Conservation (phyloP, 2,888 invertebrate genomes). For the Crocallis elinguaria region DNA sequence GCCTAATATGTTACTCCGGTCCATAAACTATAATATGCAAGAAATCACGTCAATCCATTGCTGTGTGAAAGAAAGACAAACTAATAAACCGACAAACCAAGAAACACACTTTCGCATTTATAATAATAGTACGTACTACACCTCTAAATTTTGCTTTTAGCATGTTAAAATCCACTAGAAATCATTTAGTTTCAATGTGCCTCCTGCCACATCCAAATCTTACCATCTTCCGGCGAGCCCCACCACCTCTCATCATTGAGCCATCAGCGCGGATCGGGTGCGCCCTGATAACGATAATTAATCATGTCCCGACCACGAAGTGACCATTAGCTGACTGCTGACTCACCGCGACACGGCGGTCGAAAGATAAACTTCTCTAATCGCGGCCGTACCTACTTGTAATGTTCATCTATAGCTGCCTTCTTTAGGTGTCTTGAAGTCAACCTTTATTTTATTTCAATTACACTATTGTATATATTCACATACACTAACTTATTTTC, state of each 20-base stretch:
- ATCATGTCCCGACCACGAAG: conserved; percentile 66
- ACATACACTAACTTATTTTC: too few relatives aligned
- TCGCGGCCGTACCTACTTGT: conserved; percentile 39
- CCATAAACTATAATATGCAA: too few relatives aligned
- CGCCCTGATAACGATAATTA: conserved; percentile 77
- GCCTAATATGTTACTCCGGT: too few relatives aligned
- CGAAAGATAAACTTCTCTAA: conserved; percentile 54
- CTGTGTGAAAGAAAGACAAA: too few relatives aligned
- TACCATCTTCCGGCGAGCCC: conserved; percentile 30
- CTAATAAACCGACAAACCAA: too few relatives aligned
- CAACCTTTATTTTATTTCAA: not conserved
- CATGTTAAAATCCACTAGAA: too few relatives aligned
- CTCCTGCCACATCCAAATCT: conserved; percentile 34
- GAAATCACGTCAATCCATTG: too few relatives aligned
- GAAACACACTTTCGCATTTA: too few relatives aligned
- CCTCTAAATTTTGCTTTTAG: too few relatives aligned
- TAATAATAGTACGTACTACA: too few relatives aligned
- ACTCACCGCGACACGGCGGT: conserved; percentile 69
- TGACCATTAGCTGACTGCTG: conserved; percentile 79
- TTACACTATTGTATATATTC: too few relatives aligned
- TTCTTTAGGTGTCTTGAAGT: not conserved
- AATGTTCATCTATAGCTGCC: conserved; percentile 1
- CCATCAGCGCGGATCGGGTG: conserved; percentile 66
- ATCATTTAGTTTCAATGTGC: too few relatives aligned
- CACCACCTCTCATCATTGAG: conserved; percentile 73